Base-by-base conservation (phyloP, 2,113 vertebrate genomes). In the Dipodomys spectabilis region DNA sequence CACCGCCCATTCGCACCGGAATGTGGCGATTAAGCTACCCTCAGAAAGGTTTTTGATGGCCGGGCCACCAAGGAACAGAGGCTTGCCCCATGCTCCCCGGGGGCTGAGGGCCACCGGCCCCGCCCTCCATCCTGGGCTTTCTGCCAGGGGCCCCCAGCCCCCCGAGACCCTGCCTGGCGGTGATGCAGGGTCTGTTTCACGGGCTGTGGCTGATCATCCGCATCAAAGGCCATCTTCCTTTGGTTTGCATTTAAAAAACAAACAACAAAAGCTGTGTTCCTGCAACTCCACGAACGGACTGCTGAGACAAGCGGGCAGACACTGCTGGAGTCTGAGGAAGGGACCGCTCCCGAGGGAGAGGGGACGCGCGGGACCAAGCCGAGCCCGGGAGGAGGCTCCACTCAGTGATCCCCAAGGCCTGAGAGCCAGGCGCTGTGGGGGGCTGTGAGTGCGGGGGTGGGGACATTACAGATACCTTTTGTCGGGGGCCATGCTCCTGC, bases 321-420 rank as follows among this genome's bases (percentile, higher is more conserved):
- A 0, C 73, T 30, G 30, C 77, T 5, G 10, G n/a, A 30, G 53
- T 90, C 77, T 3, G 25, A 27, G 60, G 91, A 32, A 60, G 16
- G 39, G 28, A 60, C 88, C 18, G 35, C 35, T 68, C 25, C 35
- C 4, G 1, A 27, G 49, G 23, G 80, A 60, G 53, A 60, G 25
- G 30, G 1, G 80, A 65, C 30, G 20, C 2, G 10, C 12, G 0
- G 0, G 7, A 27, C 12, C 0, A 5, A 1, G 44, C 12, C 10
- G 49, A 53, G 49, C 12, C 12, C 49, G 1, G 49, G 49, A 53
- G 12, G 49, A 53, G 49, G 9, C 49, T 53, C 12, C 1, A 2
- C 49, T 53, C 8, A 9, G 49, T 11, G 6, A 7, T 67, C 53
- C 27, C 67, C 60, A 32, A 60, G 81, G 60, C 74, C 82, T 27